phyloP scores from a whole-genome alignment of 2,797 vertebrate species.

The Eulemur rubriventer region DNA sequence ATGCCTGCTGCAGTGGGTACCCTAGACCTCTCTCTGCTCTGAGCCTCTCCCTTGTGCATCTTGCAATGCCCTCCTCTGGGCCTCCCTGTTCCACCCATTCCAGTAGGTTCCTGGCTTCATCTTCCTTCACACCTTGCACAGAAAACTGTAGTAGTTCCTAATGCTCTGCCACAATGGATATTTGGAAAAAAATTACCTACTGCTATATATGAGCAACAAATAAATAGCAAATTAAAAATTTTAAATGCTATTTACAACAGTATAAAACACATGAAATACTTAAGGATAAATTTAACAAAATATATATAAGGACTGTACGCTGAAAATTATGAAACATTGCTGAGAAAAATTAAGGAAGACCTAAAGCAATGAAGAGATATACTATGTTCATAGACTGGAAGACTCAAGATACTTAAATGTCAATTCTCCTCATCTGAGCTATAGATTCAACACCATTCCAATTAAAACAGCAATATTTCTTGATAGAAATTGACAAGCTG shows the following conservation, averaged over 20 bases:
- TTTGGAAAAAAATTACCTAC: background rate
- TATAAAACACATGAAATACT: background rate
- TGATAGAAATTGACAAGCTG: background rate
- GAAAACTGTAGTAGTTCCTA: background rate
- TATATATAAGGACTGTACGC: background rate
- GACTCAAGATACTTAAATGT: background rate
- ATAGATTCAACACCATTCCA: background rate
- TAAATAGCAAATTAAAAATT: background rate
- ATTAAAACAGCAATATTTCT: background rate
- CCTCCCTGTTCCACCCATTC: background rate
- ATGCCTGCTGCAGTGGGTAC: background rate
- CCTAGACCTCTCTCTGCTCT: background rate
- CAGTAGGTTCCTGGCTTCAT: background rate
- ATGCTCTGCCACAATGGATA: background rate
- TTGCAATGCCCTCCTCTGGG: background rate
- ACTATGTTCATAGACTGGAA: background rate
- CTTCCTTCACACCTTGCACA: background rate
- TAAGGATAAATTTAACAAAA: background rate
- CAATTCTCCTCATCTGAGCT: background rate
- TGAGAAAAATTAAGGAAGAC: background rate
- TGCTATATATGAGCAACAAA: background rate
- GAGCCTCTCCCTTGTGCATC: background rate
- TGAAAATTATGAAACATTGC: background rate
- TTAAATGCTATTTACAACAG: background rate
- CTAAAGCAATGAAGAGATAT: background rate